Evolutionary conservation across 2,888 invertebrate species (phyloP).

Genomic region (Ernsta delagoae): DNA sequence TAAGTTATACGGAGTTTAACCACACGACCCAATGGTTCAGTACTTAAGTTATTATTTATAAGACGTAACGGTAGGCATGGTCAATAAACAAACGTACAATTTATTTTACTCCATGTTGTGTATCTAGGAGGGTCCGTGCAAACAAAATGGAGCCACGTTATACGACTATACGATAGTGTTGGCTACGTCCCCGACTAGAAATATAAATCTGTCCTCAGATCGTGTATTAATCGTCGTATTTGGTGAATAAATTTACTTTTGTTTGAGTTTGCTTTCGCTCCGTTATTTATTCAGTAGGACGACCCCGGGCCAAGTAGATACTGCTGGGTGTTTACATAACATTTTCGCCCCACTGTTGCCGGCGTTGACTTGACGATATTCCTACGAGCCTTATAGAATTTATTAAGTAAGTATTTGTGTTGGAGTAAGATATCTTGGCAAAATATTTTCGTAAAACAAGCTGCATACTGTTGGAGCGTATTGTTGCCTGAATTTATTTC

Average conservation of each 20-base stretch:
- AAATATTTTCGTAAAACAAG: slow-evolving; percentile 40
- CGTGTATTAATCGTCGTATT: slow-evolving; percentile 82
- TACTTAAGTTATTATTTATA: slow-evolving; percentile 34
- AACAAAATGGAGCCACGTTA: slow-evolving; percentile 23
- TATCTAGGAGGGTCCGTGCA: slow-evolving; percentile 32
- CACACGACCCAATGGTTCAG: neutral
- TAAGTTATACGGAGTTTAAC: slow-evolving; percentile 9
- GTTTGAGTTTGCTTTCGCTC: slow-evolving; percentile 80
- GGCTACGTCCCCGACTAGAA: slow-evolving; percentile 44
- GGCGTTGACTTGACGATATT: slow-evolving; percentile 64
- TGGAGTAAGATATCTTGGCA: slow-evolving; percentile 38
- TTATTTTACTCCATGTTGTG: slow-evolving; percentile 32
- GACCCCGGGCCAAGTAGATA: slow-evolving; percentile 71
- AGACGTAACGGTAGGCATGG: slow-evolving; percentile 23
- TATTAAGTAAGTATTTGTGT: slow-evolving; percentile 57
- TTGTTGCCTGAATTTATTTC: slow-evolving; percentile 16
- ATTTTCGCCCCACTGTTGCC: slow-evolving; percentile 68
- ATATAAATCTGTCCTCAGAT: slow-evolving; percentile 77
- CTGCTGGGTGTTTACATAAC: slow-evolving; percentile 75
- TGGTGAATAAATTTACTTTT: slow-evolving; percentile 83
- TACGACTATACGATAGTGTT: slow-evolving; percentile 39
- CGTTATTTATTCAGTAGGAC: slow-evolving; percentile 80
- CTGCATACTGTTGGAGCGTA: slow-evolving; percentile 27
- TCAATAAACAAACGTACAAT: slow-evolving; percentile 30
- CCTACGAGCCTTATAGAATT: slow-evolving; percentile 65